A percentile compares a stretch with the other conserved stretches of the same genome.
These are phyloP conservation scores for Cyprinus carpio DNA, from an alignment of 2,113 vertebrate genomes.

Conservation along the genomic window DNA sequence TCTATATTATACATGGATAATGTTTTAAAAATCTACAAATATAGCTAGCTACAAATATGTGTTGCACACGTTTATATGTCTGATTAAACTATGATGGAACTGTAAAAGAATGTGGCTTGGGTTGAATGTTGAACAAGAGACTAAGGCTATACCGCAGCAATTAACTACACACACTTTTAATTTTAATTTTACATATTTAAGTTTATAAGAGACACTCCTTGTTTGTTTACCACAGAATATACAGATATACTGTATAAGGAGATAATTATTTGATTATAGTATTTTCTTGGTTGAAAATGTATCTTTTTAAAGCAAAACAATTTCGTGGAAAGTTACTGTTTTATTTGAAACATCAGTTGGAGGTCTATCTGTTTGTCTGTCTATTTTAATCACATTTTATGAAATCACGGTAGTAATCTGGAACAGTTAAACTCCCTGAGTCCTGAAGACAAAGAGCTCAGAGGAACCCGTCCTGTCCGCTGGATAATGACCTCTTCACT, in stretches of 20 bases:
- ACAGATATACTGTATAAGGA: background rate
- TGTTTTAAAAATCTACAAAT: background rate
- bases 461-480: too few species aligned
- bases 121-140: background rate
- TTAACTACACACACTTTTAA: background rate
- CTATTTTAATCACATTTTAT: background rate
- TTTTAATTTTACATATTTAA: background rate
- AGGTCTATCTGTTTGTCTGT: background rate
- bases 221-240: background rate
- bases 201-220: background rate
- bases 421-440: background rate
- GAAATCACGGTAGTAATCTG: background rate
- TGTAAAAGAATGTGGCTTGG: background rate
- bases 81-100: background rate
- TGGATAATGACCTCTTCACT: slow-evolving; percentile 4
- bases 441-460: background rate
- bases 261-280: background rate
- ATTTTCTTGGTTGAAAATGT: slow-evolving; percentile 4
- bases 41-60: background rate
- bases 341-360: background rate
- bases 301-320: background rate
- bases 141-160: background rate
- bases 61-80: background rate
- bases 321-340: background rate
- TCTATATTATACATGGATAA: background rate